Percentiles rank a stretch among this genome's conserved stretches.
phyloP scores from a whole-genome alignment of 1,140 invertebrate genomes.

The Brachionus sp. region DNA sequence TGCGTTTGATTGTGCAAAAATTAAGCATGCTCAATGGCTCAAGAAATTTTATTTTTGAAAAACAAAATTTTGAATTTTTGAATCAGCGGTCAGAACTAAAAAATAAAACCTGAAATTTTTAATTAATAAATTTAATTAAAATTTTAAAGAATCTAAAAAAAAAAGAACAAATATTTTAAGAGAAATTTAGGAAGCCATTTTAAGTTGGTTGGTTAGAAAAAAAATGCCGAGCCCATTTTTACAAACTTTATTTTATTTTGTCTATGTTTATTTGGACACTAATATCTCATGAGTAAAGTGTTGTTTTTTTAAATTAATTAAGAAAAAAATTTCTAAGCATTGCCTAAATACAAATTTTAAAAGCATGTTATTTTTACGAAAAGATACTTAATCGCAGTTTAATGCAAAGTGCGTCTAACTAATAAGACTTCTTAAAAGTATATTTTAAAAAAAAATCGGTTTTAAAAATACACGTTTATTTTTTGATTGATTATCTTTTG shows the following conservation, averaged over 20 bases:
- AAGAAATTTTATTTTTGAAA: too few species aligned
- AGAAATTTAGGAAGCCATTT: conserved; percentile 26
- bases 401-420: not conserved
- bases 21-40: too few species aligned
- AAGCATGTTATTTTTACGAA: not conserved
- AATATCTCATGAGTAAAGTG: not conserved
- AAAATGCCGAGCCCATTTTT: not conserved
- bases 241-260: not conserved
- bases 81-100: not conserved
- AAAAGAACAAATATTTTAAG: not conserved
- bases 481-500: not conserved
- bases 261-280: conserved; percentile 33
- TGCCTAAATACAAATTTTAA: not conserved
- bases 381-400: not conserved
- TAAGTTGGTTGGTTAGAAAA: not conserved
- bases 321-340: not conserved
- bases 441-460: not conserved
- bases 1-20: too few species aligned
- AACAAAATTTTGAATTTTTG: not conserved
- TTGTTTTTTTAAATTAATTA: not conserved
- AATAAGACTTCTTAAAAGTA: not conserved
- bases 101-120: not conserved
- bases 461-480: not conserved
- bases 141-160: not conserved
- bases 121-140: conserved; percentile 10